Base-by-base conservation (phyloP, 1,140 invertebrate species). In the Penaeus japonicus region DNA sequence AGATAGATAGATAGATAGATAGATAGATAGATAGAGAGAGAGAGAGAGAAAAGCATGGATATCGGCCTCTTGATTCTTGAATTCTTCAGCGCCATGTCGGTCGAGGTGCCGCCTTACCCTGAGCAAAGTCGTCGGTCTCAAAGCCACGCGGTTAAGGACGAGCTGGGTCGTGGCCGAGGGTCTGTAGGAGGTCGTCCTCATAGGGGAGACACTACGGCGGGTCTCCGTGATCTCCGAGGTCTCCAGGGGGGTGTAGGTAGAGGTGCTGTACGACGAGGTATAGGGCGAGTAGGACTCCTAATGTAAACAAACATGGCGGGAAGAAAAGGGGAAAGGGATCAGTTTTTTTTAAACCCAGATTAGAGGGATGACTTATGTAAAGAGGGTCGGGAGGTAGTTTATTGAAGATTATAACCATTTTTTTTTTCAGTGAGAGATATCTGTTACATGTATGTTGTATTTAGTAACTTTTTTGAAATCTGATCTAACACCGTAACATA, bases 81-180 rank as follows among this genome's bases (percentile, higher is more conserved):
- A 47, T 15, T 78, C 84, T 85, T 73, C 27, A 24, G 4, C 17
- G 24, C 27, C 70, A 73, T 47, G 10, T 47, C 5, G 10, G 47
- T 47, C 47, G 47, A 47, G 30, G n/a, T 1, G 30, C 18, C 4
- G 35, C 32, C 77, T 53, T 82, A 82, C 79, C 79, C 79, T 82
- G 73, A 32, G 73, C 27, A 32, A 77, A 53, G 57, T 55, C 62
- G 65, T 62, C 59, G 85, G 85, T 4, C 86, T 35, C 2, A 88
- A 39, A 22, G 80, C 86, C 70, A 88, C 86, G 12, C 86, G 79
- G 86, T 88, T 88, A 30, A 88, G 80, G 86, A 88, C 83, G 70
- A 88, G 80, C 86, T 88, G 86, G 12, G 86, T 88, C 53, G 86
- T 22, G 17, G 80, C 86, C 24, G 86, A 84, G 24, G 86, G 86